Evolutionary conservation across 2,797 vertebrate genomes (phyloP).

Genomic region (Clarias platycephalus): DNA sequence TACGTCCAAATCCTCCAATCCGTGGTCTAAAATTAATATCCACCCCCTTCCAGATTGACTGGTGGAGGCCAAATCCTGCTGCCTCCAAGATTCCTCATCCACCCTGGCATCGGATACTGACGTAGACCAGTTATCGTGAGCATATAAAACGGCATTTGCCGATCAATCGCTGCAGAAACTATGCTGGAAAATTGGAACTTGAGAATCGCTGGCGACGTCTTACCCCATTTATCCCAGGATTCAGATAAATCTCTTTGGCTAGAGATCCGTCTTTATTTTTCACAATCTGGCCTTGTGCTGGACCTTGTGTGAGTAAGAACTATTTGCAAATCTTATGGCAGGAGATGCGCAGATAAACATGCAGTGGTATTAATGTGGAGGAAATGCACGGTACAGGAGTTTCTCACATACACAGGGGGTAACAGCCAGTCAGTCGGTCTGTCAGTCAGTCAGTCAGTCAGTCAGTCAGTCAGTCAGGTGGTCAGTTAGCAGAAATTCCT

Average conservation of each 20-base stretch:
- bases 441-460: too few relatives aligned
- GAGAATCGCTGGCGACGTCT: conserved; percentile 1
- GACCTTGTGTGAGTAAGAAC: background rate
- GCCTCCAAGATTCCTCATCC: background rate
- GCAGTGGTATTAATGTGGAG: background rate
- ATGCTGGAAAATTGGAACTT: background rate
- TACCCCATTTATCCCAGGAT: conserved; percentile 9
- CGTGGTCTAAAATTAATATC: background rate
- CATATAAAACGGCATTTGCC: conserved; percentile 3
- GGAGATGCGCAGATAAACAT: background rate
- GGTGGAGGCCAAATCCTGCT: background rate
- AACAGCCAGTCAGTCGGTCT: too few relatives aligned
- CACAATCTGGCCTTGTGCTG: conserved; percentile 12
- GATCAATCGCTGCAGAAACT: background rate
- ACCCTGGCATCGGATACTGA: background rate
- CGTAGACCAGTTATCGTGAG: background rate
- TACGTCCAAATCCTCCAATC: background rate
- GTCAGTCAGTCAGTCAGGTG: background rate
- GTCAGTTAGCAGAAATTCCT: background rate
- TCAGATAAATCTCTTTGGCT: background rate
- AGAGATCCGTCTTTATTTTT: background rate
- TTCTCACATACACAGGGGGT: background rate
- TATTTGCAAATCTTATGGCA: background rate
- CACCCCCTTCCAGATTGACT: background rate
- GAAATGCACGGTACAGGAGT: background rate